Percentiles rank a stretch among this genome's conserved stretches.
Conservation (phyloP, 1,140 invertebrate genomes). For the Halyomorpha halys region DNA sequence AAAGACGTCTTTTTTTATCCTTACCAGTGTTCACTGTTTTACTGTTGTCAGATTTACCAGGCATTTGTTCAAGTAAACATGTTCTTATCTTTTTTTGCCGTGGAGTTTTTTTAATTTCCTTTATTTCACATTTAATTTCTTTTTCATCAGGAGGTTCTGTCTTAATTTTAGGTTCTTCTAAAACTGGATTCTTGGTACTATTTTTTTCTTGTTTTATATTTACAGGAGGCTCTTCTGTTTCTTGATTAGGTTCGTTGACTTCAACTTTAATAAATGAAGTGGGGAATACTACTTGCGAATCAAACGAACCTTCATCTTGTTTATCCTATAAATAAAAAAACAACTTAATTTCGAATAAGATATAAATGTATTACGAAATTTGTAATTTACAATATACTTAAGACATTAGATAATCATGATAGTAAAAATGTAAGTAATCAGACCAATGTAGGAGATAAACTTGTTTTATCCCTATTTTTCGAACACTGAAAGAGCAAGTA, state of each 20-base stretch:
- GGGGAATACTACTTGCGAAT: background rate
- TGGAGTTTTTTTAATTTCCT: constrained; percentile 19
- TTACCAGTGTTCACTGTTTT: constrained; percentile 3
- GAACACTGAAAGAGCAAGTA: too few relatives aligned
- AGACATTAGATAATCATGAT: too few relatives aligned
- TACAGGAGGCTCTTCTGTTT: background rate
- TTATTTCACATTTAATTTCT: constrained; percentile 12
- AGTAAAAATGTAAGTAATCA: too few relatives aligned
- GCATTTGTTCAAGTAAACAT: background rate
- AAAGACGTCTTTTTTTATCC: constrained; percentile 22
- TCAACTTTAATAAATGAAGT: constrained; percentile 44
- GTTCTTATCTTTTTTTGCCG: constrained; percentile 9
- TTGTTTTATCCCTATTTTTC: too few relatives aligned
- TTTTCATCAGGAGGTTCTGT: background rate
- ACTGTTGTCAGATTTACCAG: constrained; percentile 9
- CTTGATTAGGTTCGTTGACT: constrained; percentile 23
- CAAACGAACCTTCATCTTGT: background rate
- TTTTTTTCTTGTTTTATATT: constrained; percentile 1
- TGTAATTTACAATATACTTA: too few relatives aligned
- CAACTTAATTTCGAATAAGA: too few relatives aligned
- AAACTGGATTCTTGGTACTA: background rate
- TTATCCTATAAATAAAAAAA: background rate
- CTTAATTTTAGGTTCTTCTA: constrained; percentile 20
- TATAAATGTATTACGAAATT: too few relatives aligned
- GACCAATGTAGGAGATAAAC: too few relatives aligned